Conservation (phyloP, 2,113 vertebrate species). For the Gasterosteus aculeatus region DNA sequence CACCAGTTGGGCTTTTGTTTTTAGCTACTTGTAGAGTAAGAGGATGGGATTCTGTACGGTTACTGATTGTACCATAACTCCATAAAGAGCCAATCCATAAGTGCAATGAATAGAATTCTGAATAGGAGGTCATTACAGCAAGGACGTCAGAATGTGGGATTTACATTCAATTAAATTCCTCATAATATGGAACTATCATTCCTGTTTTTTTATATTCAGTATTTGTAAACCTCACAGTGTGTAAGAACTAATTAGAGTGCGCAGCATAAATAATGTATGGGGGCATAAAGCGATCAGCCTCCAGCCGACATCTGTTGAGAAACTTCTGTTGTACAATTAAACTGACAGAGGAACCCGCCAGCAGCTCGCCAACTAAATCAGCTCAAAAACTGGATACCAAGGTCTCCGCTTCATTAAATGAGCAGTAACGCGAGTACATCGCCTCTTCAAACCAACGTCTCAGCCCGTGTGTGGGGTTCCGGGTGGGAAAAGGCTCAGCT, state of each 20-base stretch:
- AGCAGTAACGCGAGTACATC: neutral
- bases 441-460: neutral
- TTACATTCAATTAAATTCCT: conserved; percentile 14
- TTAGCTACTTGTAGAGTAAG: conserved; percentile 2
- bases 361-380: neutral
- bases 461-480: neutral
- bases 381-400: neutral
- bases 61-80: neutral
- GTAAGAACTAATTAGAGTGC: neutral
- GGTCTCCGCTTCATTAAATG: neutral
- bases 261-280: neutral
- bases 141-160: neutral
- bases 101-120: neutral
- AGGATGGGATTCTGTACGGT: neutral
- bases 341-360: neutral
- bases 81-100: neutral
- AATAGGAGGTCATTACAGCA: neutral
- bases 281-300: neutral
- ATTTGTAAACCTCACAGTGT: neutral
- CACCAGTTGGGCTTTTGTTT: conserved; percentile 16
- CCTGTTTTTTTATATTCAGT: neutral
- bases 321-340: neutral
- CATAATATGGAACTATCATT: neutral
- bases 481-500: neutral
- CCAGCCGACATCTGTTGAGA: neutral